Percentiles rank a stretch among this genome's conserved stretches.
phyloP scores from a whole-genome alignment of 2,888 invertebrate genomes.

The Dynastes grantii region DNA sequence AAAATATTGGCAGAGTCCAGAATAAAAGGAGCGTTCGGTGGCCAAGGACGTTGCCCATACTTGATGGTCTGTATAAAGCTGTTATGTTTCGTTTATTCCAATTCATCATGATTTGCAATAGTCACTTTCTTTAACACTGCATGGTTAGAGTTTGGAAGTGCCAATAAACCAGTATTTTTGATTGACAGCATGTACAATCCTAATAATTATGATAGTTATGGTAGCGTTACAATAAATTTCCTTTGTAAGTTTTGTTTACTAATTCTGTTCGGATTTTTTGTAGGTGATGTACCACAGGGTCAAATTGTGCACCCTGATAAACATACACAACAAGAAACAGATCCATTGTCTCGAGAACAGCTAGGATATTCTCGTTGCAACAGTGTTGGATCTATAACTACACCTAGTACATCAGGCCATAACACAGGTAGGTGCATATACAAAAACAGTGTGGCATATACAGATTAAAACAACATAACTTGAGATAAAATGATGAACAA shows the following conservation, averaged over 20 bases:
- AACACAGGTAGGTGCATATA: constrained; percentile 49
- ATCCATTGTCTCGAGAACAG: constrained; percentile 51
- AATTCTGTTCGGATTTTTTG: background rate
- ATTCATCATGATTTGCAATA: constrained; percentile 22
- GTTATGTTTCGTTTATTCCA: constrained; percentile 24
- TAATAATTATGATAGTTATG: constrained; percentile 46
- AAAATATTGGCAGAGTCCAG: background rate
- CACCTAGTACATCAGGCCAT: constrained; percentile 51
- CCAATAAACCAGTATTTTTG: constrained; percentile 1
- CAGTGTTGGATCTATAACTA: constrained; percentile 51
- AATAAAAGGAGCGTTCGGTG: constrained; percentile 12
- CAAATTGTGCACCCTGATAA: constrained; percentile 45
- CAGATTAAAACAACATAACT: background rate
- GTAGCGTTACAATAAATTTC: constrained; percentile 14
- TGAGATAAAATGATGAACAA: too few species aligned
- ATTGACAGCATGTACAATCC: constrained; percentile 49
- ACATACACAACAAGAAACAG: constrained; percentile 41
- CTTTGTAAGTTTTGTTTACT: background rate
- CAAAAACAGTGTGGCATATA: background rate
- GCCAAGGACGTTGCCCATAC: constrained; percentile 45
- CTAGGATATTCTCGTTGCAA: constrained; percentile 47
- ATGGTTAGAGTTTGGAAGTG: constrained; percentile 30
- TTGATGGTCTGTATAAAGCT: constrained; percentile 49
- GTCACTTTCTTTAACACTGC: constrained; percentile 36
- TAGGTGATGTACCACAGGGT: constrained; percentile 43